These are phyloP conservation scores for Nomada goodeniana DNA, from an alignment of 2,888 invertebrate genomes.

Conservation along the genomic window DNA sequence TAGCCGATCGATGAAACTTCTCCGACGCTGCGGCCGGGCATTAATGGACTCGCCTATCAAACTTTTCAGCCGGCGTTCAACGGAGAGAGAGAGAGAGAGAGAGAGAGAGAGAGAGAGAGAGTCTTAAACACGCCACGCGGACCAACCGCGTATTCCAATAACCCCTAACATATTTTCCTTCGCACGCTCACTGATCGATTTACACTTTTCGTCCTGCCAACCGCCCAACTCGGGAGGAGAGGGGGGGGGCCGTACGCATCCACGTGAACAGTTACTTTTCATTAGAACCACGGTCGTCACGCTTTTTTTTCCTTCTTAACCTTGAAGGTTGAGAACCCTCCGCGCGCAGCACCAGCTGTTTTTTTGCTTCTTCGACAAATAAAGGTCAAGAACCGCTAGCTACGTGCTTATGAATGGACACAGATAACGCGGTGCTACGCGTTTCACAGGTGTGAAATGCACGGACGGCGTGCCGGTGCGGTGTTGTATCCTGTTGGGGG, in stretches of 20 bases:
- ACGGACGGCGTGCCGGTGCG: background rate
- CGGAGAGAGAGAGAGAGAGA: no score
- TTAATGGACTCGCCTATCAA: constrained; percentile 6
- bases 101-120: no score
- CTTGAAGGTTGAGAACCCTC: background rate
- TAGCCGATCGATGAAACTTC: constrained; percentile 46
- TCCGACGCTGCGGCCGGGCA: background rate
- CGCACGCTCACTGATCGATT: constrained; percentile 5
- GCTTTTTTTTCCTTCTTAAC: no score
- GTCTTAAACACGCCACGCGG: background rate
- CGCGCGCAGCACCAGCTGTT: background rate
- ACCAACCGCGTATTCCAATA: background rate
- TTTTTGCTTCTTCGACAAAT: background rate
- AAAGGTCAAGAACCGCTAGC: constrained; percentile 9
- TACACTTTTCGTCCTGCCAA: background rate
- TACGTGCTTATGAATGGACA: constrained; percentile 16
- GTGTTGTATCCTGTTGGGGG: background rate
- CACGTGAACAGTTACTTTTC: background rate
- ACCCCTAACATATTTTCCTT: background rate
- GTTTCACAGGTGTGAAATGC: constrained; percentile 6
- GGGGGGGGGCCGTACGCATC: background rate
- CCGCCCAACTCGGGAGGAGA: background rate
- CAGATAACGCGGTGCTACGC: background rate
- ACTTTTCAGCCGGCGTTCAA: constrained; percentile 27
- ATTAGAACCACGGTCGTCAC: background rate